Conservation (phyloP, 2,113 vertebrate species). For the Ranitomeya imitator region DNA sequence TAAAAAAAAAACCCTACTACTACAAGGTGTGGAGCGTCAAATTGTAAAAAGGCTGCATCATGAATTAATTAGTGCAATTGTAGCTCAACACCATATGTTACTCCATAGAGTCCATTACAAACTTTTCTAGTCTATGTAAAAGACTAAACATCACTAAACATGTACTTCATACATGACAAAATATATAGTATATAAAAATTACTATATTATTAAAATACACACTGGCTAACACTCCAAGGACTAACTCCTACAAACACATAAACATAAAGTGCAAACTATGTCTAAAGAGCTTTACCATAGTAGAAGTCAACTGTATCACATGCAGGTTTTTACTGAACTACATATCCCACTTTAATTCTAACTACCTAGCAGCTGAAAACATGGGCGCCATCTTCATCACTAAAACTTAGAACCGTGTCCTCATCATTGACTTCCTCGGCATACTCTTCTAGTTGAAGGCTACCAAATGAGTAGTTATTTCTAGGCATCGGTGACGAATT, state of each 20-base stretch:
- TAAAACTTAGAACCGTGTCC: conserved; percentile 74
- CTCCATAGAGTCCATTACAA: not conserved
- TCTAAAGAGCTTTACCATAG: not conserved
- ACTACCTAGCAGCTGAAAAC: conserved; percentile 76
- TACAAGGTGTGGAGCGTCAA: not conserved
- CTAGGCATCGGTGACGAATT: conserved; percentile 73
- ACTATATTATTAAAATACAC: conserved; percentile 5
- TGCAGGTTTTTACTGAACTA: not conserved
- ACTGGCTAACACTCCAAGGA: not conserved
- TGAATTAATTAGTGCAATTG: conserved; percentile 47
- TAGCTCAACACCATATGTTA: conserved; percentile 10
- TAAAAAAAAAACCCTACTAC: not conserved
- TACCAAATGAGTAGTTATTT: conserved; percentile 78
- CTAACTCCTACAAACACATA: not conserved
- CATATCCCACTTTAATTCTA: not conserved
- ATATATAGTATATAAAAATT: not conserved
- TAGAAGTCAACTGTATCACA: not conserved
- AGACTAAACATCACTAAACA: not conserved
- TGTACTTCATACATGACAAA: not conserved
- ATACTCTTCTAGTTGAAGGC: conserved; percentile 82
- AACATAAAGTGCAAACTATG: conserved; percentile 43
- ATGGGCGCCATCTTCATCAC: conserved; percentile 76
- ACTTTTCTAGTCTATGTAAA: not conserved
- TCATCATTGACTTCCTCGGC: conserved; percentile 64
- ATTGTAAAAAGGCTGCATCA: conserved; percentile 20